phyloP scores from a whole-genome alignment of 2,888 invertebrate species.

The Smittia aterrima region DNA sequence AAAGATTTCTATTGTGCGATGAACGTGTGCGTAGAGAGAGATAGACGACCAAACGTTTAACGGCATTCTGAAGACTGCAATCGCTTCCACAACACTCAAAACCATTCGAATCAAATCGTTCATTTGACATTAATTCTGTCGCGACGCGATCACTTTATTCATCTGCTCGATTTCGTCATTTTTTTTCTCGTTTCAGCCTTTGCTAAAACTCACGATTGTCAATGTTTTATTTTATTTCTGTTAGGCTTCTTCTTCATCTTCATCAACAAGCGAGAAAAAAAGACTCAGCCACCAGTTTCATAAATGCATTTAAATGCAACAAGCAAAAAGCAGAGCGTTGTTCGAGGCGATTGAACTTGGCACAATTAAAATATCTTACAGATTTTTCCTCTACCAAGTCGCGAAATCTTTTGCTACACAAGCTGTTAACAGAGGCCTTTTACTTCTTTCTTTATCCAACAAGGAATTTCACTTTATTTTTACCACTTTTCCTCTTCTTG shows the following conservation, averaged over 20 bases:
- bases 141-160: conserved; percentile 1
- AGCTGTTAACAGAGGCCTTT: conserved; percentile 11
- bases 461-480: conserved; percentile 24
- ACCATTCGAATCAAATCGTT: conserved; percentile 4
- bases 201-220: background rate
- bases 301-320: background rate
- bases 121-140: conserved; percentile 21
- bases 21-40: background rate
- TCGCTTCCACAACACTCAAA: background rate
- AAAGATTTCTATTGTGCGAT: conserved; percentile 7
- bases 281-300: background rate
- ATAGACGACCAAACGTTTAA: background rate
- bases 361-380: conserved; percentile 27
- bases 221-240: background rate
- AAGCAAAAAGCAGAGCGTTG: background rate
- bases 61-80: conserved; percentile 13
- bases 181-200: conserved; percentile 5
- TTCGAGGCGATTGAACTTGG: conserved; percentile 29
- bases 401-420: conserved; percentile 5
- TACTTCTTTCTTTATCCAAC: background rate
- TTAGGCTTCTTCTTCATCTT: background rate
- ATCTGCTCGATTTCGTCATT: conserved; percentile 19
- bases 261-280: background rate
- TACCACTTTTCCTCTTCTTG: background rate
- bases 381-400: background rate